These are phyloP conservation scores for Phaethornis superciliosus DNA, from an alignment of 2,113 vertebrate species.

Conservation along the genomic window DNA sequence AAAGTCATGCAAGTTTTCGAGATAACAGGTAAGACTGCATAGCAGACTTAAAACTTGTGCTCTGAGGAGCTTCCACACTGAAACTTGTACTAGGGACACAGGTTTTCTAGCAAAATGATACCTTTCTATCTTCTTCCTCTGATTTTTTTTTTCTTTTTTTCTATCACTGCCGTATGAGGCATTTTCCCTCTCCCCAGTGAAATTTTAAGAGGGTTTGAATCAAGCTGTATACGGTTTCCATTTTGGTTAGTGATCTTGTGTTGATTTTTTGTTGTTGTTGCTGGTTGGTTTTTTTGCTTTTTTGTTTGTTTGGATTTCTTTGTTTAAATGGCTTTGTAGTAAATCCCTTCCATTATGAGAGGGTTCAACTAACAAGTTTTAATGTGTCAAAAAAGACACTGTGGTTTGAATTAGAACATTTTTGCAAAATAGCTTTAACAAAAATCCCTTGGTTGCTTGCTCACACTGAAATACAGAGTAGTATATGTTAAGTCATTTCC, in stretches of 20 bases:
- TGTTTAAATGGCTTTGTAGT: background rate
- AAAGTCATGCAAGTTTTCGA: background rate
- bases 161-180: background rate
- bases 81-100: background rate
- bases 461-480: background rate
- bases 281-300: no score
- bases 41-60: background rate
- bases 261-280: background rate
- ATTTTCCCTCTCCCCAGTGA: background rate
- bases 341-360: background rate
- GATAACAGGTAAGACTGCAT: background rate
- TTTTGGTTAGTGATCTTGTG: background rate
- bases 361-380: background rate
- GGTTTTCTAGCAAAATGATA: background rate
- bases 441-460: background rate
- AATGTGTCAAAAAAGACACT: background rate
- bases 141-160: background rate
- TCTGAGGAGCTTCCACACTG: background rate
- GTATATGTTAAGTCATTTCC: background rate
- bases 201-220: background rate
- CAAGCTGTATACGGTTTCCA: background rate
- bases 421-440: background rate
- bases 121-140: background rate
- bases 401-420: background rate
- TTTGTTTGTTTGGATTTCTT: no score